phyloP scores from a whole-genome alignment of 1,140 invertebrate genomes.

The Hycleus phaleratus region DNA sequence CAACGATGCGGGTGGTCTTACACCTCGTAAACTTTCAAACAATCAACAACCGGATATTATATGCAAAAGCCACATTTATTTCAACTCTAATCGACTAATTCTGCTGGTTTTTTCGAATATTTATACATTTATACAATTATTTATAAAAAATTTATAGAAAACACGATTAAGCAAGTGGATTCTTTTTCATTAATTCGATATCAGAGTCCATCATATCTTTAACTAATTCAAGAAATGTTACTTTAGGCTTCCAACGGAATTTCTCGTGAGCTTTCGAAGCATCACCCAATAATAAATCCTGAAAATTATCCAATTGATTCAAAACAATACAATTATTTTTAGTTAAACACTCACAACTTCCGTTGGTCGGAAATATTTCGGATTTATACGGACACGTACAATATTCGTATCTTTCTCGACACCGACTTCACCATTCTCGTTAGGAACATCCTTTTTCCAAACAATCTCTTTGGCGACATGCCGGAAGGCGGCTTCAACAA shows the following conservation, averaged over 20 bases:
- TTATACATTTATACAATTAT: neutral
- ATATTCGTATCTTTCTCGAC: slow-evolving; percentile 72
- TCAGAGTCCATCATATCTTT: slow-evolving; percentile 96
- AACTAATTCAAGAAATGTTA: slow-evolving; percentile 79
- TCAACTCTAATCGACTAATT: neutral
- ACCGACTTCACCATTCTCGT: slow-evolving; percentile 76
- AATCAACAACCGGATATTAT: too few relatives aligned
- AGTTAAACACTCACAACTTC: slow-evolving; percentile 75
- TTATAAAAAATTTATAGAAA: neutral
- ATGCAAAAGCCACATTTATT: slow-evolving; percentile 9
- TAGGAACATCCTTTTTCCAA: slow-evolving; percentile 81
- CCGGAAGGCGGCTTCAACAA: slow-evolving; percentile 87
- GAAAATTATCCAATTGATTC: slow-evolving; percentile 26
- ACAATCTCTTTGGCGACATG: slow-evolving; percentile 63
- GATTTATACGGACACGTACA: slow-evolving; percentile 84
- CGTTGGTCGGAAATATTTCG: slow-evolving; percentile 93
- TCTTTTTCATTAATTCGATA: slow-evolving; percentile 82
- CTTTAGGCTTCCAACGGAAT: slow-evolving; percentile 82
- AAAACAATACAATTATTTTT: neutral
- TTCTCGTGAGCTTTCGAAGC: slow-evolving; percentile 79
- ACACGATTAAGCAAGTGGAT: slow-evolving; percentile 69
- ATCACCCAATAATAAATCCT: slow-evolving; percentile 87
- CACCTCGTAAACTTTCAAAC: neutral
- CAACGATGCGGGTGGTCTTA: slow-evolving; percentile 24
- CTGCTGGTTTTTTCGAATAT: neutral